phyloP scores from a whole-genome alignment of 2,113 vertebrate species.

The Actenoides hombroni region DNA sequence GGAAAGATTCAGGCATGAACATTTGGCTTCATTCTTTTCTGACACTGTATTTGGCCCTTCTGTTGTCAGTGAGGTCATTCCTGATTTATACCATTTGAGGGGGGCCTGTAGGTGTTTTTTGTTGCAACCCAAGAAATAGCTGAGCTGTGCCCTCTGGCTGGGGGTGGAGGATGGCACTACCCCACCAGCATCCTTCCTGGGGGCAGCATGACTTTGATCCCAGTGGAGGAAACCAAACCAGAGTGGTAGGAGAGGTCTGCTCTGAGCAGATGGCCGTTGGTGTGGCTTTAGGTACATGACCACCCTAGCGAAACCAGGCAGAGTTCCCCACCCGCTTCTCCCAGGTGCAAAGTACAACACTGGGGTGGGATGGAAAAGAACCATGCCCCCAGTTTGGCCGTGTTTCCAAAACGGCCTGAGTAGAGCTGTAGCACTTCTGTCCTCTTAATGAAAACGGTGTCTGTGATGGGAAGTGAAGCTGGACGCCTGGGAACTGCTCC shows the following conservation, averaged over 20 bases:
- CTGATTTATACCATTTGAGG: not conserved
- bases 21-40: not conserved
- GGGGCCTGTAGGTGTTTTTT: not conserved
- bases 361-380: not conserved
- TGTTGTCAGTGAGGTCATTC: not conserved
- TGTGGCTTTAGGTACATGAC: not conserved
- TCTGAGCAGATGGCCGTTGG: accelerated
- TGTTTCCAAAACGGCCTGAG: accelerated
- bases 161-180: not conserved
- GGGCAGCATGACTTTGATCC: not conserved
- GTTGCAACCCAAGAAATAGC: not conserved
- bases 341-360: not conserved
- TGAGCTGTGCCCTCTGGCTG: not conserved
- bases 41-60: not conserved
- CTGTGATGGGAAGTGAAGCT: not conserved
- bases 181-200: not conserved
- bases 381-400: not conserved
- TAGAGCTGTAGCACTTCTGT: not conserved
- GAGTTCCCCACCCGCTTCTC: not conserved
- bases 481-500: not conserved
- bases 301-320: not conserved
- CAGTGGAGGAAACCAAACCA: not conserved
- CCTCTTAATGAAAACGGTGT: not conserved
- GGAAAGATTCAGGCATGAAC: not conserved
- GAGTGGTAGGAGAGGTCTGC: not conserved